Evolutionary conservation across 2,113 vertebrate genomes (phyloP).

Genomic region (Sorex fumeus): DNA sequence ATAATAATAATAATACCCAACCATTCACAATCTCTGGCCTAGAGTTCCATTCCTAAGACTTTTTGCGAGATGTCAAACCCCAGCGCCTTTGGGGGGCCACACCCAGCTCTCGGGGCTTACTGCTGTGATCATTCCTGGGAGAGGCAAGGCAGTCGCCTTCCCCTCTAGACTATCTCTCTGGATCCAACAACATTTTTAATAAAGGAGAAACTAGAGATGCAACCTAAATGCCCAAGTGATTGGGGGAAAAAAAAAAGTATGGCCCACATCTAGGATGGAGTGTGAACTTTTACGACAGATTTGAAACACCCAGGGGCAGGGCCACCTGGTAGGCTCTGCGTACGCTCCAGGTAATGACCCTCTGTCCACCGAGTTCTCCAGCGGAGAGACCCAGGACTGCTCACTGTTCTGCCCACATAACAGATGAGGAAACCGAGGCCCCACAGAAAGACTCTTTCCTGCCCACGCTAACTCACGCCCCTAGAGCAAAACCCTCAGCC

Average conservation of each 20-base stretch:
- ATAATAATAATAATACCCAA: not conserved
- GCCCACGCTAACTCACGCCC: too few species aligned
- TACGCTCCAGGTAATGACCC: not conserved
- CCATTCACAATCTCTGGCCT: slow-evolving; percentile 5
- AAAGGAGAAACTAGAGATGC: slow-evolving; percentile 32
- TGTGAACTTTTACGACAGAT: not conserved
- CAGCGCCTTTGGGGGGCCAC: too few species aligned
- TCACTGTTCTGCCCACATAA: not conserved
- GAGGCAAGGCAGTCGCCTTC: too few species aligned
- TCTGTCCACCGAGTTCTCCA: not conserved
- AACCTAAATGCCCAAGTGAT: slow-evolving; percentile 49
- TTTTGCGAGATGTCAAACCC: not conserved
- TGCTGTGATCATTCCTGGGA: too few species aligned
- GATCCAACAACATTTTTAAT: slow-evolving; percentile 60
- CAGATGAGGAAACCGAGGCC: slow-evolving; percentile 52
- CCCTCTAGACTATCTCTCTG: too few species aligned
- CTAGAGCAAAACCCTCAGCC: not conserved
- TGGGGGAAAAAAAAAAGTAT: slow-evolving; percentile 32
- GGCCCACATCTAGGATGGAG: not conserved
- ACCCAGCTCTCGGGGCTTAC: too few species aligned
- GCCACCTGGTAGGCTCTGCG: not conserved
- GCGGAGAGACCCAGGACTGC: not conserved
- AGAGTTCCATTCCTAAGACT: slow-evolving; percentile 59
- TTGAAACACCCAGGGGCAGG: not conserved
- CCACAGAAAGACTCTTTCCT: not conserved